Base-by-base conservation (phyloP, 2,888 invertebrate species). In the Parnassius orleans region DNA sequence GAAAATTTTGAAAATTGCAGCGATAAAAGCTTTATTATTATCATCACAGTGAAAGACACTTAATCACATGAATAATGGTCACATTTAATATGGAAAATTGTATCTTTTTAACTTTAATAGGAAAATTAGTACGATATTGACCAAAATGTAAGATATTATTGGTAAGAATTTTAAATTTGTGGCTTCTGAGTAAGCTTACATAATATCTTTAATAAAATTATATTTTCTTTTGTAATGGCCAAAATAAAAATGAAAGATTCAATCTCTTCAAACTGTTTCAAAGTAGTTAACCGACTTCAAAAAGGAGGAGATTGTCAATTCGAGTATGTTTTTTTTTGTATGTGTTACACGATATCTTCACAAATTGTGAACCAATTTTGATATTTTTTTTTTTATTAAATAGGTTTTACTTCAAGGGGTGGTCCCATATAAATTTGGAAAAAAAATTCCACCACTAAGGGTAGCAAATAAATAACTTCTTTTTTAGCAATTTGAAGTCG, bases 1-100 rank as follows among this genome's bases (percentile, higher is more conserved):
- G 57, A 71, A 73, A 72, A 65, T 53, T 42, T 24, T 33, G 2
- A 33, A 41, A 53, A 44, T 44, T 12, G 12, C 46, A 62, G 57
- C 65, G 66, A 66, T 53, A 52, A 66, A 75, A 66, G 69, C 75
- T 76, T 79, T 70, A 69, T 65, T 60, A 46, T n/a, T 69, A 66
- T 68, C 72, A 73, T 72, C 73, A 73, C 72, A 68, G 70, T 68
- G 11, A 65, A 66, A 68, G 64, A 62, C 69, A 41, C 15, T 48
- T 58, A 46, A 68, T 53, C 46, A 53, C 71, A 75, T 74, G 76
- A 77, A 72, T 52, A 64, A 63, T 62, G 64, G 69, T 75, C 73
- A 74, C 74, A 74, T 67, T 69, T 33, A 57, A 60, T 66, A 68
- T 42, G n/a, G 63, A 53, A 52, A 14, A 33, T 12, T 57, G 46